phyloP scores from a whole-genome alignment of 2,113 vertebrate genomes.

The Xiphophorus couchianus region DNA sequence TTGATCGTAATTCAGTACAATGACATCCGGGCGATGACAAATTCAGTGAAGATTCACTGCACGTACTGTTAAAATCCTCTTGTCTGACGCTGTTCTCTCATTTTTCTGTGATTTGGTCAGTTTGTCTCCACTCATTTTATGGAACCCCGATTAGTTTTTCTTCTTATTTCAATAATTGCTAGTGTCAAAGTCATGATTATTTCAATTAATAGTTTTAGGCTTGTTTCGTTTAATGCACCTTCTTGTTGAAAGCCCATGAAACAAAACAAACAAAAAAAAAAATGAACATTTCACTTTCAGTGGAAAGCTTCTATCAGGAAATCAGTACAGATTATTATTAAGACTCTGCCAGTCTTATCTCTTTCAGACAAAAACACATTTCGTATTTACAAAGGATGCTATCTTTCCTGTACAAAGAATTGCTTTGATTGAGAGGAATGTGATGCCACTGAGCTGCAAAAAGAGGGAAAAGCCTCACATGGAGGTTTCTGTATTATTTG shows the following conservation, averaged over 20 bases:
- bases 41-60: slow-evolving; percentile 49
- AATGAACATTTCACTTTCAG: background rate
- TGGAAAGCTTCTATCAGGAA: background rate
- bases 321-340: background rate
- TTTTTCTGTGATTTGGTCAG: background rate
- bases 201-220: background rate
- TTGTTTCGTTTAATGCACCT: background rate
- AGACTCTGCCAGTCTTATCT: background rate
- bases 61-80: background rate
- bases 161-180: background rate
- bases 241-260: background rate
- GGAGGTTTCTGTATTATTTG: slow-evolving; percentile 20
- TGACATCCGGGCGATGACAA: slow-evolving; percentile 39
- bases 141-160: background rate
- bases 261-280: background rate
- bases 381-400: slow-evolving; percentile 9
- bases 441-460: slow-evolving; percentile 18
- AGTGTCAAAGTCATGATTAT: background rate
- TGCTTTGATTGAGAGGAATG: slow-evolving; percentile 19
- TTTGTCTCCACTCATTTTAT: background rate
- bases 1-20: slow-evolving; percentile 56
- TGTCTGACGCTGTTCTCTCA: background rate
- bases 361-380: slow-evolving; percentile 3
- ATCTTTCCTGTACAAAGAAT: background rate
- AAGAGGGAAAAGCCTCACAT: slow-evolving; percentile 10